phyloP scores from a whole-genome alignment of 2,113 vertebrate genomes.

The Pithys albifrons region DNA sequence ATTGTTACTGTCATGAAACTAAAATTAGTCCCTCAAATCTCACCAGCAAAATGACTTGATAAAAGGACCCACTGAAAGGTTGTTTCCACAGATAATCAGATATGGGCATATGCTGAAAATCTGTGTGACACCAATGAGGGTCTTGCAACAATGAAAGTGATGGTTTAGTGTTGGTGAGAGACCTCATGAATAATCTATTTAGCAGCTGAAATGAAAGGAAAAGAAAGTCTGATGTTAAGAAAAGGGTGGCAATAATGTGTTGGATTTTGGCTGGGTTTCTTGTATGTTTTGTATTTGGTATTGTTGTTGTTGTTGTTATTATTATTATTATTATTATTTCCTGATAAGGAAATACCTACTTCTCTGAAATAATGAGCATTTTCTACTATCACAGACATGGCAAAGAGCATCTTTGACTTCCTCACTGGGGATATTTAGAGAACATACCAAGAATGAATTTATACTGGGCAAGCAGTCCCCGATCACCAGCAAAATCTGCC shows the following conservation, averaged over 20 bases:
- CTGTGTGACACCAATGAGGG: constrained; percentile 57
- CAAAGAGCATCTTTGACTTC: neutral
- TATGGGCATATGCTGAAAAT: constrained; percentile 49
- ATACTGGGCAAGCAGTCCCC: accelerated
- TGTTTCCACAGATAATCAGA: constrained; percentile 65
- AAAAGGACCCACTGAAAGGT: constrained; percentile 49
- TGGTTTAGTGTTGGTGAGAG: neutral
- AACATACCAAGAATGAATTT: neutral
- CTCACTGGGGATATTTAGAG: neutral
- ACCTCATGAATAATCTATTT: constrained; percentile 55
- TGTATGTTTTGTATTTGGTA: neutral
- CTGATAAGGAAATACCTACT: neutral
- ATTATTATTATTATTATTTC: neutral
- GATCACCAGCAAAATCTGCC: neutral
- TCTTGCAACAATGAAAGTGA: constrained; percentile 19
- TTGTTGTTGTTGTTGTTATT: neutral
- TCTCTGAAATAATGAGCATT: neutral
- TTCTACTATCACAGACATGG: neutral
- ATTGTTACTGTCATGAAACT: constrained; percentile 54
- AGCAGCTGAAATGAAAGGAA: neutral
- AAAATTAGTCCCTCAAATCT: constrained; percentile 55
- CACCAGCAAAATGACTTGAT: neutral
- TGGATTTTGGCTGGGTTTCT: neutral
- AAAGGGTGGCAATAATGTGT: neutral
- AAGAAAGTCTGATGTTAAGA: neutral